Conservation (phyloP, 2,888 invertebrate species). For the Drosophila anomalipes region DNA sequence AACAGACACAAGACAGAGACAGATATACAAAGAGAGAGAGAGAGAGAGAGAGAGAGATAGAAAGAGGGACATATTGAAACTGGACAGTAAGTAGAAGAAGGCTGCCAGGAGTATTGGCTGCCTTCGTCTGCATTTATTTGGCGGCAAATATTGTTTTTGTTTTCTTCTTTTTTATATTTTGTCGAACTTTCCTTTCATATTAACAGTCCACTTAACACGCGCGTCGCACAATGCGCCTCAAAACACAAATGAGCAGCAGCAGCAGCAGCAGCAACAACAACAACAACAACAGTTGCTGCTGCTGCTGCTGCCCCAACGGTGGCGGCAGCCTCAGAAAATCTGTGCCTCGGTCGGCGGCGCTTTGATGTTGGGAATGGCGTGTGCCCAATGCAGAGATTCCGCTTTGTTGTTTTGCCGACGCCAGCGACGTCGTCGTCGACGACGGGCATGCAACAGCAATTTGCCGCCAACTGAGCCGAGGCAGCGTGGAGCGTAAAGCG, state of each 20-base stretch:
- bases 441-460: slow-evolving; percentile 75
- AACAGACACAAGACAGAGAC: slow-evolving; percentile 39
- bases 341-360: slow-evolving; percentile 83
- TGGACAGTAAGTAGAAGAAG: slow-evolving; percentile 37
- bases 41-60: slow-evolving; percentile 12
- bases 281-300: slow-evolving; percentile 27
- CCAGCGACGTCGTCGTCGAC: slow-evolving; percentile 50
- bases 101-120: slow-evolving; percentile 32
- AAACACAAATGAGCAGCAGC: slow-evolving; percentile 77
- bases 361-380: slow-evolving; percentile 85
- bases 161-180: slow-evolving; percentile 20
- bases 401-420: slow-evolving; percentile 83
- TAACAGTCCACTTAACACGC: slow-evolving; percentile 83
- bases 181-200: slow-evolving; percentile 81
- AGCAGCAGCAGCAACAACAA: slow-evolving; percentile 9
- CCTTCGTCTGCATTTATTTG: slow-evolving; percentile 69
- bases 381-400: slow-evolving; percentile 85
- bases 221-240: slow-evolving; percentile 82
- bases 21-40: slow-evolving; percentile 13
- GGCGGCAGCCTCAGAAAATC: slow-evolving; percentile 85
- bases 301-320: slow-evolving; percentile 81
- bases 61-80: slow-evolving; percentile 11
- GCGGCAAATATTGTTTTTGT: slow-evolving; percentile 67
- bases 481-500: slow-evolving; percentile 52
- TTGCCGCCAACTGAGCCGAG: slow-evolving; percentile 74